A percentile compares a stretch with the other conserved stretches of the same genome.
Evolutionary conservation across 2,113 vertebrate genomes (phyloP).

Genomic region (Bos taurus): ARS-UCD2.0 NC_037352.1:1176501-1177000

Average conservation of each 20-base stretch:
- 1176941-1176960: neutral
- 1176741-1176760: neutral
- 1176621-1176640: neutral
- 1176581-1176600: neutral
- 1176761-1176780: neutral
- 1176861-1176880: neutral
- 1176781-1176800: neutral
- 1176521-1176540: fast-evolving
- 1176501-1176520: neutral
- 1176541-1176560: neutral
- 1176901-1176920: neutral
- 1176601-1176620: neutral
- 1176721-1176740: no score
- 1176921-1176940: neutral
- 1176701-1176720: neutral
- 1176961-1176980: neutral
- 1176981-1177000: neutral
- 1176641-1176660: neutral
- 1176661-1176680: neutral
- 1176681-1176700: no score
- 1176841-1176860: neutral
- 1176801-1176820: neutral
- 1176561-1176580: neutral
- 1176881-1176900: neutral
- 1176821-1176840: neutral